Percentiles rank a stretch among this genome's conserved stretches.
Conservation (phyloP, 2,113 vertebrate species). For the Muntiacus muntjak region DNA sequence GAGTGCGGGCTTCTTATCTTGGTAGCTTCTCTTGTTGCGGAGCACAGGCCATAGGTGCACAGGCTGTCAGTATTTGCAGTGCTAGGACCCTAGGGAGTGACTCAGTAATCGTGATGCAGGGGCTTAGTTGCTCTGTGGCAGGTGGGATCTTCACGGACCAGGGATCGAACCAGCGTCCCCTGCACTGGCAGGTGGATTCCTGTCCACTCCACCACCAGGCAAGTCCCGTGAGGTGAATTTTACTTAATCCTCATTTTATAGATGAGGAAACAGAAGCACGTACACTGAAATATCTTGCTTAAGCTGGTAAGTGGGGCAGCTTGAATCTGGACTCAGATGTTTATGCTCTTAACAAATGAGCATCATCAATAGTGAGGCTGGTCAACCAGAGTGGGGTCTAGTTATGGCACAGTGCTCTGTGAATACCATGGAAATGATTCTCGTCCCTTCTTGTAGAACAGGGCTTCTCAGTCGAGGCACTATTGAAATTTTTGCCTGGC, state of each 20-base stretch:
- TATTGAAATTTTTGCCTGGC: neutral
- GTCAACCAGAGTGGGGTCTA: neutral
- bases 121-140: neutral
- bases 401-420: neutral
- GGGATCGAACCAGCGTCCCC: neutral
- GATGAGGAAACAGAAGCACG: neutral
- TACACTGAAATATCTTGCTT: neutral
- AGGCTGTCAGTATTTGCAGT: neutral
- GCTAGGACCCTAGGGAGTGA: neutral
- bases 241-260: neutral
- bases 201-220: neutral
- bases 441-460: neutral
- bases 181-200: neutral
- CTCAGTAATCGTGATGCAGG: fast-evolving
- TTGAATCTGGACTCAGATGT: neutral
- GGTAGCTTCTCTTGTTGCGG: neutral
- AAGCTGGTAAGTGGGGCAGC: neutral
- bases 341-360: neutral
- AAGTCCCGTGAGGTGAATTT: neutral
- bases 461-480: neutral
- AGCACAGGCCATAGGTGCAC: neutral
- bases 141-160: neutral
- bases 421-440: neutral
- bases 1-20: neutral
- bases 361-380: neutral